Base-by-base conservation (phyloP, 2,113 vertebrate species). In the Ondatra zibethicus region DNA sequence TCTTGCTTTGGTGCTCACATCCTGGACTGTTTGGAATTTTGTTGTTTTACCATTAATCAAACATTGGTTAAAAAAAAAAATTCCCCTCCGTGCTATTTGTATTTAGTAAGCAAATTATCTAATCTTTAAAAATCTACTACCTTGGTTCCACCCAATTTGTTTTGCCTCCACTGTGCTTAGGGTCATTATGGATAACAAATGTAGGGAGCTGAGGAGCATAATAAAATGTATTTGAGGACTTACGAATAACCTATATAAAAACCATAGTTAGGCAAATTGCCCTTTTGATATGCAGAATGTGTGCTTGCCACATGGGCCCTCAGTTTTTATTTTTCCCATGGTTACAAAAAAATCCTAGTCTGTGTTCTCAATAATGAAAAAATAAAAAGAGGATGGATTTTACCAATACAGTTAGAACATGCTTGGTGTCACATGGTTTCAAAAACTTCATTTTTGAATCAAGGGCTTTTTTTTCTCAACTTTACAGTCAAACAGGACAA, bases 351-450 rank as follows among this genome's bases (percentile, higher is more conserved):
- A 63, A 29, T 3, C 39, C 29, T 75, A 68, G 3, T 89, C 65
- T 91, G 0, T 84, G 29, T 95, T 89, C 91, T 65, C 58, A 96
- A 47, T 91, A 91, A 96, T 76, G 25, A 88, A 63, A 96, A 96
- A 91, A 72, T 58, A 58, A 58, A 88, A 92, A 87, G 58, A 45
- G 16, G 95, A 52, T 89, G 95, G 13, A 78, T 91, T 93, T 96
- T 88, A 84, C 75, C 73, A 91, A 3, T 66, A 66, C 12, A 82
- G 16, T 45, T 76, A 61, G 80, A 92, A 86, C 9, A 91, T 55
- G 50, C 90, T n/a, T 52, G 29, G 72, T 87, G 25, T 65, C 55
- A 92, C n/a, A 31, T 94, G 50, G 25, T 77, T 70, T 68, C 63
- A 94, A 88, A 72, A 95, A 58, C 70, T 58, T 82, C 90, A 2